phyloP scores from a whole-genome alignment of 2,113 vertebrate species.

The Rafetus swinhoei region DNA sequence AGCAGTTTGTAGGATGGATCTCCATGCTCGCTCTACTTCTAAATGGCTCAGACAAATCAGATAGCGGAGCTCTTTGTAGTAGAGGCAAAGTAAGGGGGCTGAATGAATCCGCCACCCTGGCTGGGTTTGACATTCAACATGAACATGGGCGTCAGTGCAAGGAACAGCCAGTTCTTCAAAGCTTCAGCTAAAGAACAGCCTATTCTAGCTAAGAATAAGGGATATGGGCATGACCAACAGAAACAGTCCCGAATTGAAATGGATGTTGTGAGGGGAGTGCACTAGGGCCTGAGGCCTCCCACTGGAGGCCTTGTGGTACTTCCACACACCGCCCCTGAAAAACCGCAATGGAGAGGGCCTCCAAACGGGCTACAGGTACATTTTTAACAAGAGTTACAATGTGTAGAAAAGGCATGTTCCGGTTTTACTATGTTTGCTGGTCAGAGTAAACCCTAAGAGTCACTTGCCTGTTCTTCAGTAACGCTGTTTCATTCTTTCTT shows the following conservation, averaged over 20 bases:
- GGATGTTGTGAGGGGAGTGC: background rate
- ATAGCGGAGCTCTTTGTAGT: constrained; percentile 47
- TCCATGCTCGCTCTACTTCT: constrained; percentile 63
- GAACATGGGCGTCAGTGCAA: constrained; percentile 27
- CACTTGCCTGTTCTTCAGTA: background rate
- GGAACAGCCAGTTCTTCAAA: constrained; percentile 22
- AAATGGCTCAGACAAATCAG: constrained; percentile 49
- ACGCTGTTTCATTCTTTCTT: background rate
- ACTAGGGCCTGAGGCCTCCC: too few species aligned
- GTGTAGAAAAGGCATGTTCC: background rate
- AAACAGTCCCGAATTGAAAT: constrained; percentile 2
- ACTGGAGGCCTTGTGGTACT: too few species aligned
- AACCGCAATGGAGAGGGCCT: background rate
- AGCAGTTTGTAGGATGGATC: constrained; percentile 55
- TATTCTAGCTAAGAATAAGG: background rate
- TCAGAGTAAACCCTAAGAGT: background rate
- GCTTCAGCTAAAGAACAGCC: background rate
- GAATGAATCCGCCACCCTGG: background rate
- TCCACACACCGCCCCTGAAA: background rate
- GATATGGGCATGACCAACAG: background rate
- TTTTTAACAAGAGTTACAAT: background rate
- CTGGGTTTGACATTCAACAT: constrained; percentile 3
- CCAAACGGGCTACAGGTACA: background rate
- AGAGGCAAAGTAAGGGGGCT: constrained; percentile 11
- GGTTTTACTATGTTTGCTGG: background rate